Evolutionary conservation across 1,140 invertebrate genomes (phyloP).

Genomic region (Papilio polyxenes): DNA sequence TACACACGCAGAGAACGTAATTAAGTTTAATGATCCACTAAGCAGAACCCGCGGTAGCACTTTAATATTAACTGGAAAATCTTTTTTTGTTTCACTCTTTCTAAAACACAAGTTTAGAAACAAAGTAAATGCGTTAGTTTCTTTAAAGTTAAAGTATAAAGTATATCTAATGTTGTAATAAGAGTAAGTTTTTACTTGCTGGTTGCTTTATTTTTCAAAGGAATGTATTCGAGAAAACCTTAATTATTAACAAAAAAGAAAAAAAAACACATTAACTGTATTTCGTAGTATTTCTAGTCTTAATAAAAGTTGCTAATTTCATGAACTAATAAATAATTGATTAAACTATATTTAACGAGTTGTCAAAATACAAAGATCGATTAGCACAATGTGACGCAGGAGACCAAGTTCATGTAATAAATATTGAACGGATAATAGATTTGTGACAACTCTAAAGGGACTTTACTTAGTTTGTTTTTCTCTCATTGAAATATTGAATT

Average conservation of each 20-base stretch:
- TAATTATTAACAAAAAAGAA: neutral
- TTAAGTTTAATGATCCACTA: constrained; percentile 31
- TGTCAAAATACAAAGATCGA: neutral
- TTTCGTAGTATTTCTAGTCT: no score
- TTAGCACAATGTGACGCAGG: neutral
- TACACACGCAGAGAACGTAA: constrained; percentile 8
- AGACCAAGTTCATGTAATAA: neutral
- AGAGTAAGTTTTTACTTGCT: neutral
- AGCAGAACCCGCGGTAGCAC: neutral
- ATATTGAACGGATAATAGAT: neutral
- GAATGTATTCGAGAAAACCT: neutral
- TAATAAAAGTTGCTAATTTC: neutral
- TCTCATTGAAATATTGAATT: neutral
- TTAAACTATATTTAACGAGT: neutral
- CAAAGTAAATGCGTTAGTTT: constrained; percentile 20
- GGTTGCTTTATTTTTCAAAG: neutral
- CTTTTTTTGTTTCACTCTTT: constrained; percentile 26
- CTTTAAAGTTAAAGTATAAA: neutral
- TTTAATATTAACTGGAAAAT: constrained; percentile 27
- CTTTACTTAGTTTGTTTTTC: neutral
- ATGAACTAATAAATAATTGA: no score
- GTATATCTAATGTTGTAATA: neutral
- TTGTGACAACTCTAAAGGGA: neutral
- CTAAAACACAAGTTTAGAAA: constrained; percentile 15
- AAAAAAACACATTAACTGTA: no score